phyloP scores from a whole-genome alignment of 2,888 invertebrate species.

The Leptopilina syphax region DNA sequence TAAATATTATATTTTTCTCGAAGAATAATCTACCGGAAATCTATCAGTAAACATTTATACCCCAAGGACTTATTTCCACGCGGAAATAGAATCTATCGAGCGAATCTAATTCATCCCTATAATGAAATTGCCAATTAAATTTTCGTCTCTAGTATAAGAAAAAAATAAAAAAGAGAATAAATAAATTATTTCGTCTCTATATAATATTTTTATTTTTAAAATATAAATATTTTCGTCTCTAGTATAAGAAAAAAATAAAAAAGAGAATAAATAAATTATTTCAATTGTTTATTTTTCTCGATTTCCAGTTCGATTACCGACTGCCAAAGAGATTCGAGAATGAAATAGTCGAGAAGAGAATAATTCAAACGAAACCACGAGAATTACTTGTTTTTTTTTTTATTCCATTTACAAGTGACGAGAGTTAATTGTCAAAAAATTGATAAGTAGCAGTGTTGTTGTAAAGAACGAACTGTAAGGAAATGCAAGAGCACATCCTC shows the following conservation, averaged over 20 bases:
- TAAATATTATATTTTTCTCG: background rate
- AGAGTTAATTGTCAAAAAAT: conserved; percentile 1
- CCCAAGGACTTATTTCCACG: background rate
- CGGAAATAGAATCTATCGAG: background rate
- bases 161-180: background rate
- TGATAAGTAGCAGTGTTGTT: conserved; percentile 6
- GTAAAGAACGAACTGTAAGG: background rate
- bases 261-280: too few relatives aligned
- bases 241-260: background rate
- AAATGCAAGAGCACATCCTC: conserved; percentile 41
- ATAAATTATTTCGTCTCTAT: background rate
- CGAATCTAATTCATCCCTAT: background rate
- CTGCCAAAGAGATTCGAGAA: conserved; percentile 17
- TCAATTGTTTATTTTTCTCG: background rate
- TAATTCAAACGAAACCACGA: background rate
- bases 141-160: background rate
- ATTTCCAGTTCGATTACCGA: background rate
- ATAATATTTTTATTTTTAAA: too few relatives aligned
- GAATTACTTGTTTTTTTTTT: conserved; percentile 17
- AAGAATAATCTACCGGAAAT: background rate
- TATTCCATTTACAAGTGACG: background rate
- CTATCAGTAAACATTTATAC: background rate
- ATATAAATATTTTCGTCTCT: background rate
- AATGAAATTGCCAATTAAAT: conserved; percentile 12
- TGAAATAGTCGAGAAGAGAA: too few relatives aligned